Evolutionary conservation across 2,888 invertebrate species (phyloP), one percentile per base, ranked within the genome.

Genomic region (Rhaphigaster nebulosa): DNA sequence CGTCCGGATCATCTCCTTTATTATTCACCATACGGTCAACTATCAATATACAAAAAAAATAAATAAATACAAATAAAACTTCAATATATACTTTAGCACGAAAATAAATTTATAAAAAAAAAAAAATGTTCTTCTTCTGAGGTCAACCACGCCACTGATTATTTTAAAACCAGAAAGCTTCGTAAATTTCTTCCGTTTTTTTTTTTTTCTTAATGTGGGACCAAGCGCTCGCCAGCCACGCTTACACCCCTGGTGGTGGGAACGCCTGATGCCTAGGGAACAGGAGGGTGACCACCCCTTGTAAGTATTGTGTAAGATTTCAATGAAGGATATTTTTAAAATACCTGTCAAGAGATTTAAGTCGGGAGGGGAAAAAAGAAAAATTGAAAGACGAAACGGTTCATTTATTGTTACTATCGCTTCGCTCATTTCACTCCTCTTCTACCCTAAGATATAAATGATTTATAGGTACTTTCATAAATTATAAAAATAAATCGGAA

Each of bases 321-420:
- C 20, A 34, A 76, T 38, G 20, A 5, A 34, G 34, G 20, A 34
- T 15, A 34, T 38, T 76, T 18, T 76, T 76, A 38, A 76, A 76
- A 76, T 76, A 76, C 70, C 70, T 76, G 70, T 76, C 70, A 76
- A 38, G 70, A 38, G 70, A 38, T 76, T 76, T 76, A 76, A 76
- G 70, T 20, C 34, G 15, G 23, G 23, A 5, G 1, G 18, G 5
- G 12, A 38, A 38, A 23, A 76, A 34, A 76, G 20, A 70, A 18
- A 65, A 29, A 34, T n/a, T 38, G 23, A 38, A 12, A 38, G 8
- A 76, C 70, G 1, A 23, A 38, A 10, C 8, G 3, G 38, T 20
- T 26, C 70, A 76, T 76, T 20, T 20, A 76, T 76, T 76, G 38
- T 38, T 38, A 18, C 70, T 8, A 8, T 38, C 15, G 13, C 13